phyloP scores from a whole-genome alignment of 2,113 vertebrate genomes.

The Apus apus region DNA sequence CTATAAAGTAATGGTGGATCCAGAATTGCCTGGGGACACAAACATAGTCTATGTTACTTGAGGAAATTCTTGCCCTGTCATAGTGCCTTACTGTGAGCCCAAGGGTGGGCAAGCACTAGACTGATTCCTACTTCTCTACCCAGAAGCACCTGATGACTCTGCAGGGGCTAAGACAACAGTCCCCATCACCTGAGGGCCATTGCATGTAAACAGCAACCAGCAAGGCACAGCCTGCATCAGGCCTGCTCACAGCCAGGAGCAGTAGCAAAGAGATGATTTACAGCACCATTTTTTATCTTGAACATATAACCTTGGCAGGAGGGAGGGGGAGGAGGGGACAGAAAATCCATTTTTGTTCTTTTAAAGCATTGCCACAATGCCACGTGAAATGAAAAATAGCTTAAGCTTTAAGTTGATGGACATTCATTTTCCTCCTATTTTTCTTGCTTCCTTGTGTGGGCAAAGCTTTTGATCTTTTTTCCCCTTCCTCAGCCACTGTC shows the following conservation, averaged over 20 bases:
- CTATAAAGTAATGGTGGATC: background rate
- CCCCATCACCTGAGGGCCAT: background rate
- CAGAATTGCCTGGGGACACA: background rate
- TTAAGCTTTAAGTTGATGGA: background rate
- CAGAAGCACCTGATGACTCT: rapidly evolving
- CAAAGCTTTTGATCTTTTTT: background rate
- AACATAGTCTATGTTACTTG: background rate
- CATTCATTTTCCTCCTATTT: background rate
- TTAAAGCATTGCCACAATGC: background rate
- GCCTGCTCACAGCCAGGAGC: background rate
- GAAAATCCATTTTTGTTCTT: background rate
- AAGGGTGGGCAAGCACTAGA: background rate
- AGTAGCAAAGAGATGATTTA: background rate
- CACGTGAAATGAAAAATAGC: background rate
- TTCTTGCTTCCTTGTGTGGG: background rate
- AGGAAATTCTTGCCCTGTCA: background rate
- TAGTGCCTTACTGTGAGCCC: background rate
- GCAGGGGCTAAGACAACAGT: background rate
- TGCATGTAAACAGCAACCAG: background rate
- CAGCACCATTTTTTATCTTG: background rate
- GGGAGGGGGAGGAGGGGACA: no score
- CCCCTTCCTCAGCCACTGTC: background rate
- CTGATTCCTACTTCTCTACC: background rate
- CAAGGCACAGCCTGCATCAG: background rate
- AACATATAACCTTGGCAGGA: background rate